Evolutionary conservation across 2,113 vertebrate species (phyloP).

Genomic region (Trogon melanurus): DNA sequence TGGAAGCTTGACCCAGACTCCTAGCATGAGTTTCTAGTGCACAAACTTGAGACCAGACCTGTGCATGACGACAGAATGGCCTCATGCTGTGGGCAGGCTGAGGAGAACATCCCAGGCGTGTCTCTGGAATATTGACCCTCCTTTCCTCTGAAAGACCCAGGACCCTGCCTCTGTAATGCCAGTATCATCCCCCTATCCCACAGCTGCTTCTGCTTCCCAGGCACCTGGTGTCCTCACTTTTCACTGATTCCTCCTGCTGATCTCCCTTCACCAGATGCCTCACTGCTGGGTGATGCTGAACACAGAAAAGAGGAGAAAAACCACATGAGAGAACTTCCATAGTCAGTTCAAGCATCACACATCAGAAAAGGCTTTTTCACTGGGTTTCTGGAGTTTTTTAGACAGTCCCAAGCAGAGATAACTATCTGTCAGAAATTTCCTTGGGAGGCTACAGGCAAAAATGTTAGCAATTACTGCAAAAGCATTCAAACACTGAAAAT

Average conservation of each 20-base stretch:
- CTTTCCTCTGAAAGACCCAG: background rate
- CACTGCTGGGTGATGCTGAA: background rate
- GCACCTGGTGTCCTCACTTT: background rate
- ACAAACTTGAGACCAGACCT: background rate
- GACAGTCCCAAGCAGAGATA: background rate
- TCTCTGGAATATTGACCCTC: background rate
- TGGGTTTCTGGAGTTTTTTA: background rate
- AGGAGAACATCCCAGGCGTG: background rate
- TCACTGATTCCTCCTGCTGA: background rate
- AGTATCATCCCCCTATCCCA: background rate
- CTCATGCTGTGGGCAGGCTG: accelerated
- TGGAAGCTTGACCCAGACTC: background rate
- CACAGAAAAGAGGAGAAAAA: background rate
- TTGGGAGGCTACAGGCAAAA: background rate
- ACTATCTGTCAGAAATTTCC: background rate
- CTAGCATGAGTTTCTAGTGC: background rate
- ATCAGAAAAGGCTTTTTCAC: background rate
- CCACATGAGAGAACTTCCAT: background rate
- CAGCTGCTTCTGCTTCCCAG: background rate
- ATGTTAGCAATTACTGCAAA: background rate
- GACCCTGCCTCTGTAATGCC: background rate
- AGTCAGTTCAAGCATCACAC: background rate
- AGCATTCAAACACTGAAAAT: background rate
- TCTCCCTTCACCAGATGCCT: background rate
- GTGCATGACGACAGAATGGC: background rate